phyloP scores from a whole-genome alignment of 2,888 invertebrate genomes.

The Argyresthia goedartella region DNA sequence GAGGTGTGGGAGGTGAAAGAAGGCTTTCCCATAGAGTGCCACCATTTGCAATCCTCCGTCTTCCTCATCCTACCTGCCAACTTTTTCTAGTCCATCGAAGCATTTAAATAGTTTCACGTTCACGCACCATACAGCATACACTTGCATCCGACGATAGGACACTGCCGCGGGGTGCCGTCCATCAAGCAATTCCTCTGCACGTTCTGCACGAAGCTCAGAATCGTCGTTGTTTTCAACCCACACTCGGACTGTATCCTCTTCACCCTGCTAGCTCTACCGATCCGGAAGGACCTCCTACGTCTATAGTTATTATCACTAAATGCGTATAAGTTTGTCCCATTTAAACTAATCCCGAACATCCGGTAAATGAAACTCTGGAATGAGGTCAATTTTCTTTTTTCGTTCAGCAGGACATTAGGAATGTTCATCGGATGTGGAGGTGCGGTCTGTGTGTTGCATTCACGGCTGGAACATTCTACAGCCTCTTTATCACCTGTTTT shows the following conservation, averaged over 20 bases:
- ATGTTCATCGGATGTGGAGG: conserved; percentile 20
- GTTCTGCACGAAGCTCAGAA: conserved; percentile 43
- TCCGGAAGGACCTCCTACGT: conserved; percentile 28
- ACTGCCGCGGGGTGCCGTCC: conserved; percentile 47
- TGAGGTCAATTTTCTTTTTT: conserved; percentile 23
- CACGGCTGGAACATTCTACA: conserved; percentile 1
- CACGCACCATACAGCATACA: conserved; percentile 43
- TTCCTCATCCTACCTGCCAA: background rate
- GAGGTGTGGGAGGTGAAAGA: too few relatives aligned
- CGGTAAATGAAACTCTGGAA: conserved; percentile 49
- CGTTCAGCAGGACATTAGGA: background rate
- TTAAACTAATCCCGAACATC: conserved; percentile 33
- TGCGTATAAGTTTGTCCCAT: conserved; percentile 16
- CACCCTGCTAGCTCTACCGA: conserved; percentile 31
- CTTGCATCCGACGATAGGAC: conserved; percentile 45
- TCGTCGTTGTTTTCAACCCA: conserved; percentile 31
- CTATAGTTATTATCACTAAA: conserved; percentile 28
- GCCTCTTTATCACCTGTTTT: background rate
- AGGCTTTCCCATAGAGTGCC: too few relatives aligned
- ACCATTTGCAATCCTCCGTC: too few relatives aligned
- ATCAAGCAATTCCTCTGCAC: conserved; percentile 42
- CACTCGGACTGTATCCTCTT: conserved; percentile 45
- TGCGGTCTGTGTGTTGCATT: conserved; percentile 20
- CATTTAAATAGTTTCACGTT: background rate
- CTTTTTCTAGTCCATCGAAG: background rate